Conservation (phyloP, 2,797 vertebrate genomes). For the Nyctalus aviator region DNA sequence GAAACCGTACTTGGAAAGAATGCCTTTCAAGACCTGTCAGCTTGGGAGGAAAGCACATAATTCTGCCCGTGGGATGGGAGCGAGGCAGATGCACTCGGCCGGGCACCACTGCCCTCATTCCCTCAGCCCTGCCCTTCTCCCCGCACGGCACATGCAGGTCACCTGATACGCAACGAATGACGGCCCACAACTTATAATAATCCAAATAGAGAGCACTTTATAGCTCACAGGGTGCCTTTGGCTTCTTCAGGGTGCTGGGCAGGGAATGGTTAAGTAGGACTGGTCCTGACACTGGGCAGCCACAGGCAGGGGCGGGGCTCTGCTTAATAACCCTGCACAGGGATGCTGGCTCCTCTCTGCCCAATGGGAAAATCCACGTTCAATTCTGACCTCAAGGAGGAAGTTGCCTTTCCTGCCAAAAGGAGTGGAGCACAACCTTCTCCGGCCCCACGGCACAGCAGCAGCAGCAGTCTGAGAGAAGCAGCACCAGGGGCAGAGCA, state of each 20-base stretch:
- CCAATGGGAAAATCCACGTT: slow-evolving; percentile 74
- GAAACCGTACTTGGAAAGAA: neutral
- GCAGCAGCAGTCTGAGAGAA: neutral
- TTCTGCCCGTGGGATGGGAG: neutral
- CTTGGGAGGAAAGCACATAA: neutral
- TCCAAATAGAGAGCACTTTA: neutral
- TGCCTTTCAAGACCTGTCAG: neutral
- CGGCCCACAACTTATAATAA: neutral
- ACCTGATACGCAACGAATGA: fast-evolving
- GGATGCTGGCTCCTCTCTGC: slow-evolving; percentile 50
- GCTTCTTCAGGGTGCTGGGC: neutral
- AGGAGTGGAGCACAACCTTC: neutral
- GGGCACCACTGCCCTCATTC: neutral
- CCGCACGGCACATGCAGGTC: neutral
- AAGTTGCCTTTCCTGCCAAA: slow-evolving; percentile 69
- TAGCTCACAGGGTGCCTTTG: neutral
- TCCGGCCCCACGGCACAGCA: neutral
- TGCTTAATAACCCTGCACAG: neutral
- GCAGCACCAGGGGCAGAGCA: neutral
- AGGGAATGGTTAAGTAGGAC: slow-evolving; percentile 59
- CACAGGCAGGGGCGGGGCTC: neutral
- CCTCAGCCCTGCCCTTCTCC: neutral
- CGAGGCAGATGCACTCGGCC: neutral
- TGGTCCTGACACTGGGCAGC: neutral
- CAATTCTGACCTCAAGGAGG: slow-evolving; percentile 72